Conservation (phyloP, 2,113 vertebrate genomes). For the chimpanzee (Pan troglodytes) region NHGRI_mPanTro3-v2.1_pri NC_072416.2:37569501-37570000, state of each 20-base stretch:
- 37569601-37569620: constrained; percentile 16
- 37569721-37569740: not conserved
- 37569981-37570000: not conserved
- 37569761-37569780: not conserved
- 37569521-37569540: constrained; percentile 56
- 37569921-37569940: constrained; percentile 46
- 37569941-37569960: constrained; percentile 41
- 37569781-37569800: not conserved
- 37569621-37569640: not conserved
- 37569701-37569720: not conserved
- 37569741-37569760: not conserved
- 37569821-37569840: not conserved
- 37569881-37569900: constrained; percentile 63
- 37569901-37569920: constrained; percentile 57
- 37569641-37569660: constrained; percentile 17
- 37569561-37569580: constrained; percentile 43
- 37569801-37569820: constrained; percentile 51
- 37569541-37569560: not conserved
- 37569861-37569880: constrained; percentile 20
- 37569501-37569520: not conserved
- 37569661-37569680: not conserved
- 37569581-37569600: constrained; percentile 60
- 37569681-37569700: not conserved
- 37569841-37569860: constrained; percentile 22
- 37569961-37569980: constrained; percentile 50